These are phyloP conservation scores for Sebastiscus albofasciatus DNA, from an alignment of 2,797 vertebrate species.

Conservation along the genomic window DNA sequence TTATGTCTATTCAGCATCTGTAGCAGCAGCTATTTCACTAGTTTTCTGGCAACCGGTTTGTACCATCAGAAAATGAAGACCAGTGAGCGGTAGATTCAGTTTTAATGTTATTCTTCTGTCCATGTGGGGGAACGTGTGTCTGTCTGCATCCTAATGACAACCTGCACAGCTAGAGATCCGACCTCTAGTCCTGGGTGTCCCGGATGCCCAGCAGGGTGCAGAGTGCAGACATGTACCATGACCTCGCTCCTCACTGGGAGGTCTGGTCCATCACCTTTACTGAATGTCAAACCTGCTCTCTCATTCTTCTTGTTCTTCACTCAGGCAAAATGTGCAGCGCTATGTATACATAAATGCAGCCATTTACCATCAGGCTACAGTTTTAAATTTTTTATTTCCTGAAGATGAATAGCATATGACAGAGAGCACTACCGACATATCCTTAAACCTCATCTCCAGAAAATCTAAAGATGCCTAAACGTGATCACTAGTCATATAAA, in stretches of 20 bases:
- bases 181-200: neutral
- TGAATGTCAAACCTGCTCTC: slow-evolving; percentile 29
- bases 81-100: neutral
- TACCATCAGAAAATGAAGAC: neutral
- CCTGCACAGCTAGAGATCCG: neutral
- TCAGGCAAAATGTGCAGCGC: neutral
- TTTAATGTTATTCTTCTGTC: slow-evolving; percentile 4
- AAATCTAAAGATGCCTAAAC: neutral
- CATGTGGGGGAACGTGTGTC: neutral
- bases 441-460: neutral
- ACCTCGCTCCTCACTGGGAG: neutral
- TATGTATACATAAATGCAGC: neutral
- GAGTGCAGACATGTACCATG: neutral
- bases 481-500: neutral
- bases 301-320: neutral
- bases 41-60: neutral
- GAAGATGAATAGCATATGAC: neutral
- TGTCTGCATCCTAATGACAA: slow-evolving; percentile 30
- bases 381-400: neutral
- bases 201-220: slow-evolving; percentile 11
- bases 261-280: neutral
- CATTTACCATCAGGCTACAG: neutral
- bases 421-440: neutral
- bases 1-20: neutral
- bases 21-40: neutral